Evolutionary conservation across 2,888 invertebrate species (phyloP).

Genomic region (Dexiosoma caninum): DNA sequence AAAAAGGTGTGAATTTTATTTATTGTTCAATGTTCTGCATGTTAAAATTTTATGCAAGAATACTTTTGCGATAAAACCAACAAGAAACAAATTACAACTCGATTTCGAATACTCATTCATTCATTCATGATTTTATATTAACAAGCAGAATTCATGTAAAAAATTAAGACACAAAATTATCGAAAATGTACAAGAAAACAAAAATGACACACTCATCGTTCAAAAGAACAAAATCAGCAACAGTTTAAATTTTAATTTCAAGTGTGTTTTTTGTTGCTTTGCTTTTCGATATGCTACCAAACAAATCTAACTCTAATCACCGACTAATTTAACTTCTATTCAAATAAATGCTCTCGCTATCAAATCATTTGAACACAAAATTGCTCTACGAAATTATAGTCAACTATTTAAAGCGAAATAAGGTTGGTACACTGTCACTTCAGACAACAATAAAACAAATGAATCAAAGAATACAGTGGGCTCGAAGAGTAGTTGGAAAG

Average conservation of each 20-base stretch:
- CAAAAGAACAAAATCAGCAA: too few relatives aligned
- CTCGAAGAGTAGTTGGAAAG: background rate
- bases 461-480: slow-evolving; percentile 37
- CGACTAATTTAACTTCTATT: slow-evolving; percentile 58
- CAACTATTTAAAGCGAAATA: slow-evolving; percentile 16
- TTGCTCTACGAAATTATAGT: slow-evolving; percentile 37
- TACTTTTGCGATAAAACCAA: slow-evolving; percentile 29
- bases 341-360: slow-evolving; percentile 51
- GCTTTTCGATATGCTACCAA: slow-evolving; percentile 34
- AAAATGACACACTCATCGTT: background rate
- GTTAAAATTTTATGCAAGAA: slow-evolving; percentile 46
- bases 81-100: slow-evolving; percentile 19
- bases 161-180: slow-evolving; percentile 41
- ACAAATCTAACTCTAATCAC: slow-evolving; percentile 61
- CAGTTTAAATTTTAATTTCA: background rate
- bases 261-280: slow-evolving; percentile 7
- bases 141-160: slow-evolving; percentile 36
- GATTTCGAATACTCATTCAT: slow-evolving; percentile 32
- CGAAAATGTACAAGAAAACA: slow-evolving; percentile 11
- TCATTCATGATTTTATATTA: slow-evolving; percentile 31
- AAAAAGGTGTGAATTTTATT: slow-evolving; percentile 58
- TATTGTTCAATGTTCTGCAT: slow-evolving; percentile 46
- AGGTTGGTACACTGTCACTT: slow-evolving; percentile 26
- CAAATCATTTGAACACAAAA: slow-evolving; percentile 23
- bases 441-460: background rate